Conservation (phyloP, 2,888 invertebrate genomes). For the Papilio gigon region DNA sequence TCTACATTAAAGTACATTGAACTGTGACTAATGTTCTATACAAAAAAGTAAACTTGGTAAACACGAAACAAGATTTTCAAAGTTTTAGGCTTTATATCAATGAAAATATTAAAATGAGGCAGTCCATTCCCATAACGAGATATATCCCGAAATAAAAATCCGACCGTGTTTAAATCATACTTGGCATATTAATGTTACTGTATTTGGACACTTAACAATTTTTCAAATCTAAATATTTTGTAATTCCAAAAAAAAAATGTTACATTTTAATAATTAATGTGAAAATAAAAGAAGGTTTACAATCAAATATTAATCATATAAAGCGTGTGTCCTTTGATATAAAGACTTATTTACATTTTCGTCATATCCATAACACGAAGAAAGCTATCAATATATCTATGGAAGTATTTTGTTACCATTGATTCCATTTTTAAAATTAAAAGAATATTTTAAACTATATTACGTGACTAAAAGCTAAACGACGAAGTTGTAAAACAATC, state of each 20-base stretch:
- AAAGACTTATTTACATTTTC: neutral
- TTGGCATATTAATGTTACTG: conserved; percentile 7
- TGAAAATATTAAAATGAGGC: conserved; percentile 23
- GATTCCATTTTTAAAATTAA: neutral
- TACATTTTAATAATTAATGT: neutral
- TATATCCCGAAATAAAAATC: conserved; percentile 3
- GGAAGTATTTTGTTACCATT: neutral
- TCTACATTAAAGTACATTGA: conserved; percentile 30
- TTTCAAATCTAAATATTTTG: conserved; percentile 1
- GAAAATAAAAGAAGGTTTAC: neutral
- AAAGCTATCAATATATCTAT: neutral
- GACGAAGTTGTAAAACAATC: neutral
- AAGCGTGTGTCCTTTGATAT: neutral
- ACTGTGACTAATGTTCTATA: conserved; percentile 30
- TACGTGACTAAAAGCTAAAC: too few relatives aligned
- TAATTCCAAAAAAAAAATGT: neutral
- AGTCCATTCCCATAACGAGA: conserved; percentile 9
- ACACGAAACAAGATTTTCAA: conserved; percentile 20
- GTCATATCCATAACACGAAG: neutral
- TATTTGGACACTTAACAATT: neutral
- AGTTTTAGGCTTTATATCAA: conserved; percentile 19
- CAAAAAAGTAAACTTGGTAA: conserved; percentile 13
- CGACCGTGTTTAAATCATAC: neutral
- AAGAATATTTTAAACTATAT: too few relatives aligned
- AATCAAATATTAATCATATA: neutral